These are phyloP conservation scores for Gymnobelideus leadbeateri DNA, from an alignment of 2,113 vertebrate species.

Conservation along the genomic window DNA sequence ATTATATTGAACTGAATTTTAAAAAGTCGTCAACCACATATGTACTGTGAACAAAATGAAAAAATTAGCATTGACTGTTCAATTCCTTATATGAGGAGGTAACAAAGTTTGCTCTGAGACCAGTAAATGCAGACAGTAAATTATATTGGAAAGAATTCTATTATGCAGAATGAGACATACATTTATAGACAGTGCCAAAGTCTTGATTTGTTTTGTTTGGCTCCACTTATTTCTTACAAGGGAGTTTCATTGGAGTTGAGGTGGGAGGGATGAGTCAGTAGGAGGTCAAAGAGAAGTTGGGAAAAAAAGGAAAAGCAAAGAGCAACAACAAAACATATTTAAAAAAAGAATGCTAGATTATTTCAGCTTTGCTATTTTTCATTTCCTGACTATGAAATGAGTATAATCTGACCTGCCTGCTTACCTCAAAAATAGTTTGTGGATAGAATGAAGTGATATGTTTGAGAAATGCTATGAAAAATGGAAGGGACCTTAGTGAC, in stretches of 20 bases:
- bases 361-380: not conserved
- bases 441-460: not conserved
- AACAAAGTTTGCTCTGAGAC: conserved; percentile 5
- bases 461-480: not conserved
- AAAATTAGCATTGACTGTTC: conserved; percentile 19
- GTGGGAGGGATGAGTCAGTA: not conserved
- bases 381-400: not conserved
- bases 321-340: not conserved
- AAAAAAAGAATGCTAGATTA: not conserved
- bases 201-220: not conserved
- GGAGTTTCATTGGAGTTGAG: not conserved
- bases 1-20: not conserved
- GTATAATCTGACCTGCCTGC: not conserved
- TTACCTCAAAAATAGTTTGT: not conserved
- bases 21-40: not conserved
- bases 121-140: not conserved
- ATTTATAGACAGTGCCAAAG: not conserved
- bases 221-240: not conserved
- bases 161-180: not conserved
- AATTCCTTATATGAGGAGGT: not conserved
- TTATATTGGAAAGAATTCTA: not conserved
- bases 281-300: not conserved
- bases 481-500: not conserved
- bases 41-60: not conserved
- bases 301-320: not conserved